Conservation (phyloP, 2,888 invertebrate species). For the Cheilosia variabilis region DNA sequence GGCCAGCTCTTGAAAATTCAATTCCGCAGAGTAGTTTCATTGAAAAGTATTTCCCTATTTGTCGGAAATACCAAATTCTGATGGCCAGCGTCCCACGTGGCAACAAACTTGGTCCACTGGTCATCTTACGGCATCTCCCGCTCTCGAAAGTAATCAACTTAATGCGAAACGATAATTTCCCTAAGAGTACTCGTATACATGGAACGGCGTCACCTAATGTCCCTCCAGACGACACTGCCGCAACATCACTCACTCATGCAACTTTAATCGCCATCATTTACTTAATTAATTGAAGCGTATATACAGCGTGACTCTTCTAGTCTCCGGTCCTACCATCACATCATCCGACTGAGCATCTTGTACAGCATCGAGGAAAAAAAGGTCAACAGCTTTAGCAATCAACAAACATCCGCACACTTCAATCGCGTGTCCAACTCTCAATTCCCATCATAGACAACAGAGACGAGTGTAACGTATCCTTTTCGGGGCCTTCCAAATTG, state of each 20-base stretch:
- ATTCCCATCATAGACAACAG: conserved; percentile 56
- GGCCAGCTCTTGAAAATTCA: too few species aligned
- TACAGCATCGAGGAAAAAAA: conserved; percentile 14
- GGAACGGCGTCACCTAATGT: conserved; percentile 55
- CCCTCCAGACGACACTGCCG: conserved; percentile 39
- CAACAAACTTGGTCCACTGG: background rate
- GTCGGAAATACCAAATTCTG: background rate
- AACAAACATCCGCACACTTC: conserved; percentile 71
- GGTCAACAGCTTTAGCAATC: conserved; percentile 53
- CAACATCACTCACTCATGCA: conserved; percentile 60
- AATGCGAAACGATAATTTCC: conserved; percentile 56
- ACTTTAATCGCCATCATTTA: conserved; percentile 71
- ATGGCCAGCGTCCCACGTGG: background rate
- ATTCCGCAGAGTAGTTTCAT: too few species aligned
- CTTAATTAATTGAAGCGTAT: conserved; percentile 63
- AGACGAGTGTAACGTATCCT: conserved; percentile 20
- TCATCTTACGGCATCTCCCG: background rate
- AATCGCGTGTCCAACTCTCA: conserved; percentile 69
- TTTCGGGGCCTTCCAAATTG: conserved; percentile 24
- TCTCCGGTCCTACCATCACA: conserved; percentile 53
- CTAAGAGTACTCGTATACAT: background rate
- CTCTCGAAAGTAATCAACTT: conserved; percentile 52
- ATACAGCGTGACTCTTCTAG: background rate
- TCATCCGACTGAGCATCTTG: conserved; percentile 25
- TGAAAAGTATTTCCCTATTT: background rate